Conservation (phyloP, 1,140 invertebrate genomes). For the Drosophila funebris region DNA sequence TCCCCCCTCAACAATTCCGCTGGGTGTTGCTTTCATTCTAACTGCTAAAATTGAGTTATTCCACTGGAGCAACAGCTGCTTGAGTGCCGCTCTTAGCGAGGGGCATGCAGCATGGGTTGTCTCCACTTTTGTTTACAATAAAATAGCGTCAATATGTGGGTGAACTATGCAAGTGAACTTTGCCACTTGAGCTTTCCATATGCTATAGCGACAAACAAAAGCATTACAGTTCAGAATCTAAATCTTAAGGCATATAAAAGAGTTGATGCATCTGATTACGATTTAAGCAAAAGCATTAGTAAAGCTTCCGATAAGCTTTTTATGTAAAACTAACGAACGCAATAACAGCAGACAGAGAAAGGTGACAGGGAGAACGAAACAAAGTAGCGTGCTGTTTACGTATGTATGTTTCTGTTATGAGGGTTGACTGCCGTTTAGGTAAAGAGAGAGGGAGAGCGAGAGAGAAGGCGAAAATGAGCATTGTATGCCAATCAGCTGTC, state of each 20-base stretch:
- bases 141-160: background rate
- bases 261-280: constrained; percentile 50
- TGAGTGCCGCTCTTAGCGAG: constrained; percentile 8
- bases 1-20: constrained; percentile 4
- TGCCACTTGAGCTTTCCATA: background rate
- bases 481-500: constrained; percentile 54
- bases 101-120: constrained; percentile 9
- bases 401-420: constrained; percentile 3
- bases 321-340: background rate
- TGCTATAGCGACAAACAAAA: too few relatives aligned
- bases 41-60: constrained; percentile 55
- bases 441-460: background rate
- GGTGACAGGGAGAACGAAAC: background rate
- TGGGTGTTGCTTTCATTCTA: constrained; percentile 33
- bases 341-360: background rate
- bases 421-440: constrained; percentile 26
- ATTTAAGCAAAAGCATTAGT: constrained; percentile 34
- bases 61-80: constrained; percentile 60
- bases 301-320: constrained; percentile 54
- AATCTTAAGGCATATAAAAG: background rate
- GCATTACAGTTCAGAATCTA: background rate
- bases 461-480: constrained; percentile 15
- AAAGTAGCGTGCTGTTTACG: background rate
- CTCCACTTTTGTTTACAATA: background rate
- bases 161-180: constrained; percentile 7